Evolutionary conservation across 1,140 invertebrate genomes (phyloP).

Genomic region (Drosophila burlai): DNA sequence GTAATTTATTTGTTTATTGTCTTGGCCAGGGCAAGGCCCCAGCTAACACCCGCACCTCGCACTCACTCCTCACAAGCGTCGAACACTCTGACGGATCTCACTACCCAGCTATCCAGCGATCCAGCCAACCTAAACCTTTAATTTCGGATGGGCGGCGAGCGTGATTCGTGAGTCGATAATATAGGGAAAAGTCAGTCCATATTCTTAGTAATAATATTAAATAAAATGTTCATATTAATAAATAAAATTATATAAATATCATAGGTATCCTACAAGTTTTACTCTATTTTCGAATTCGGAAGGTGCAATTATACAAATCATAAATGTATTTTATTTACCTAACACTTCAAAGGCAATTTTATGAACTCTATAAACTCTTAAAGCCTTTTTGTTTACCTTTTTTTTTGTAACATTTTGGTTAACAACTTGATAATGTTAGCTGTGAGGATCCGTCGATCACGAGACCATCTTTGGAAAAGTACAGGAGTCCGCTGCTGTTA

Average conservation of each 20-base stretch:
- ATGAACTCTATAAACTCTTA: background rate
- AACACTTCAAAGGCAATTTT: background rate
- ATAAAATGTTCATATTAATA: background rate
- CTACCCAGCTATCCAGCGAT: slow-evolving; percentile 14
- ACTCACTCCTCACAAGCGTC: slow-evolving; percentile 11
- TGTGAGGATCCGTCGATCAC: slow-evolving; percentile 16
- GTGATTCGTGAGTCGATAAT: slow-evolving; percentile 24
- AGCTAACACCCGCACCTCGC: slow-evolving; percentile 19
- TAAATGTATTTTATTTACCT: background rate
- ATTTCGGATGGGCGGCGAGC: slow-evolving; percentile 12
- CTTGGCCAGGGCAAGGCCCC: slow-evolving; percentile 58
- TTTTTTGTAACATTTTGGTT: background rate
- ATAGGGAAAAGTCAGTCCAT: background rate
- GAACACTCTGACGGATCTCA: slow-evolving; percentile 10
- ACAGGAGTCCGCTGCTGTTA: slow-evolving; percentile 55
- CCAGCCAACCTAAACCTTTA: slow-evolving; percentile 39
- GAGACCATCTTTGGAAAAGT: slow-evolving; percentile 27
- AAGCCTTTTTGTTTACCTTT: background rate
- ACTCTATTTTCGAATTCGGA: too few relatives aligned
- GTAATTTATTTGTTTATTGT: slow-evolving; percentile 84
- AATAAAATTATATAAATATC: too few relatives aligned
- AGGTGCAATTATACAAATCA: background rate
- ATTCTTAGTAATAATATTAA: background rate
- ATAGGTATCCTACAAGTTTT: too few relatives aligned
- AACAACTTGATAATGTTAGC: background rate